Evolutionary conservation across 2,888 invertebrate genomes (phyloP).

Genomic region (Nysson spinosus): DNA sequence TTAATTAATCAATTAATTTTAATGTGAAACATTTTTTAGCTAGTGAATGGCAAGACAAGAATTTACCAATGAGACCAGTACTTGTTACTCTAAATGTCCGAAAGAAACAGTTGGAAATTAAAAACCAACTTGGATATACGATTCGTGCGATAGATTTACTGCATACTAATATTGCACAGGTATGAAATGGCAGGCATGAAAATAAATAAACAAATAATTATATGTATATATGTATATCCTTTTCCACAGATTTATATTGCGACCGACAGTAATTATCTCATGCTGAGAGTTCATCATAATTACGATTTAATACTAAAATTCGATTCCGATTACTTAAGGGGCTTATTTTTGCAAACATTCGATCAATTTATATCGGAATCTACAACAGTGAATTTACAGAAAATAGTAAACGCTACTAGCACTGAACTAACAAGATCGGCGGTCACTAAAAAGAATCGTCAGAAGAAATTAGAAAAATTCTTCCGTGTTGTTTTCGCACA

Average conservation of each 20-base stretch:
- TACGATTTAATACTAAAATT: conserved; percentile 80
- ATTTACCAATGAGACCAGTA: conserved; percentile 72
- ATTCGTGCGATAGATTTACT: conserved; percentile 77
- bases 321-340: conserved; percentile 74
- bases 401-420: conserved; percentile 55
- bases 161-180: conserved; percentile 40
- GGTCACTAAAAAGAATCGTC: conserved; percentile 78
- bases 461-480: conserved; percentile 79
- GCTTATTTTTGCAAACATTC: conserved; percentile 73
- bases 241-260: conserved; percentile 69
- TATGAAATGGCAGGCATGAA: conserved; percentile 5
- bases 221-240: too few species aligned
- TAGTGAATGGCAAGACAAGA: conserved; percentile 75
- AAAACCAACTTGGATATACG: conserved; percentile 73
- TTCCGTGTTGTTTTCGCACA: conserved; percentile 80
- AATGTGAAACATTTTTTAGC: conserved; percentile 54
- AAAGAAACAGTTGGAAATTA: conserved; percentile 73
- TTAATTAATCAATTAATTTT: not conserved
- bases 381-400: conserved; percentile 56
- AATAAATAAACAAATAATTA: too few species aligned
- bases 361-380: conserved; percentile 72
- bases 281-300: conserved; percentile 78
- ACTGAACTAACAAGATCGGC: conserved; percentile 71
- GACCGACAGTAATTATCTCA: conserved; percentile 72
- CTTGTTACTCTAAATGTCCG: conserved; percentile 72